Base-by-base conservation (phyloP, 2,888 invertebrate genomes). In the Prosapia bicincta region DNA sequence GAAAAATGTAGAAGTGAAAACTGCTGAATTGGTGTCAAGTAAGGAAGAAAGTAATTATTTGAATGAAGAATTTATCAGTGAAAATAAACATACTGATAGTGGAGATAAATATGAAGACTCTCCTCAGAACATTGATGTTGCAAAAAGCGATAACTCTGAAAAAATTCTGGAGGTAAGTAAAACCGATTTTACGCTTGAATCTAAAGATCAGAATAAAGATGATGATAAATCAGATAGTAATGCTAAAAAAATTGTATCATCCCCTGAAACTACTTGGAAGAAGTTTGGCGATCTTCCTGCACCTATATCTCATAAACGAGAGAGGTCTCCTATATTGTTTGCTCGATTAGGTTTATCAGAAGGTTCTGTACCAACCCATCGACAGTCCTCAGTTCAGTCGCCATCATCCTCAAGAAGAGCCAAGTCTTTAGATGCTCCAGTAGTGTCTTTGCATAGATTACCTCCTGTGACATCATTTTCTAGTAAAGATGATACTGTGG, bases 401-500 rank as follows among this genome's bases (percentile, higher is more conserved):
- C 93, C 93, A 3, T 90, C 91, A 7, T 86, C 91, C 3, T 91
- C 92, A 74, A 88, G 95, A 72, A 88, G 94, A 81, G 92, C 95
- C 0, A 94, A 95, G 85, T 95, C 95, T 77, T 87, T 95, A 79
- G 95, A 95, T 82, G 92, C 94, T 1, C 93, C 95, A 0, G 91
- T 95, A 25, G 93, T 95, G 82, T 91, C 94, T 24, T 85, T 95
- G 30, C 93, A 92, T 84, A 88, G 91, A 82, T 85, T 95, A 66
- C 95, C 95, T 20, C 92, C 94, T 7, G 90, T 93, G 84, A 93
- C 94, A 84, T 93, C 95, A 0, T 94, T 95, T 83, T 95, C 95
- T 1, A 94, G 94, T 26, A 95, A 95, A 85, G 95, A 95, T 83
- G 95, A 95, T 83, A 95, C 95, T 0, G 91, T 95, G 0, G 95